Evolutionary conservation across 1,140 invertebrate genomes (phyloP).

Genomic region (Meloidogyne hapla): DNA sequence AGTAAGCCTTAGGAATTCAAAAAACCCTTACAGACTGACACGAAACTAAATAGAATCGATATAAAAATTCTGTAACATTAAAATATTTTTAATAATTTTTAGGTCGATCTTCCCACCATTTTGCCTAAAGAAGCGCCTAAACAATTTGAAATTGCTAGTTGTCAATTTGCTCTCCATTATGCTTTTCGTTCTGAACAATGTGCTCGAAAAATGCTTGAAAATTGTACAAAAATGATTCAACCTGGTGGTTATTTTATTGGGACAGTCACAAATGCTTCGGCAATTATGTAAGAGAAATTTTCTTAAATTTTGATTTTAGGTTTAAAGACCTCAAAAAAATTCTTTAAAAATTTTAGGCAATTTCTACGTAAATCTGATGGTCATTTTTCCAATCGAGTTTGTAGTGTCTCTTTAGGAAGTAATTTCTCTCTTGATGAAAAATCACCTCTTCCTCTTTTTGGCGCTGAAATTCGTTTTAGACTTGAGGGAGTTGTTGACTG

Average conservation of each 20-base stretch:
- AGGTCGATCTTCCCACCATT: constrained; percentile 14
- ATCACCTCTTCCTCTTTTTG: constrained; percentile 80
- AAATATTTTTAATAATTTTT: background rate
- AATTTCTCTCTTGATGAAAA: constrained; percentile 64
- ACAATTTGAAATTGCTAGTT: constrained; percentile 82
- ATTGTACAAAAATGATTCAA: constrained; percentile 82
- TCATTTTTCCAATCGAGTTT: constrained; percentile 55
- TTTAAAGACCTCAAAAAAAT: too few relatives aligned
- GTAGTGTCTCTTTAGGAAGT: constrained; percentile 74
- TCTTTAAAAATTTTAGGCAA: constrained; percentile 1
- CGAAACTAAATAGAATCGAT: too few relatives aligned
- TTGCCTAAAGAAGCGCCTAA: constrained; percentile 5
- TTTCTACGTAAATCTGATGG: constrained; percentile 30
- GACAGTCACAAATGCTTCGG: constrained; percentile 87
- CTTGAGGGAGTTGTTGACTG: constrained; percentile 94
- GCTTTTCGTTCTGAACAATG: constrained; percentile 88
- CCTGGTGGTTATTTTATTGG: constrained; percentile 93
- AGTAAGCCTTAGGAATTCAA: too few relatives aligned
- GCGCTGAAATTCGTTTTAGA: constrained; percentile 91
- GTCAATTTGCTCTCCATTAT: constrained; percentile 94
- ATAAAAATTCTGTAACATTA: too few relatives aligned
- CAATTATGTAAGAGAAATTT: constrained; percentile 75
- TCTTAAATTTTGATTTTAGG: constrained; percentile 31
- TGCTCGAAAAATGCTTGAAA: constrained; percentile 85
- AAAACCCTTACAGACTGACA: too few relatives aligned